Evolutionary conservation across 2,888 invertebrate species (phyloP), one percentile per base, ranked within the genome.

Genomic region (Eristalinus aeneus): DNA sequence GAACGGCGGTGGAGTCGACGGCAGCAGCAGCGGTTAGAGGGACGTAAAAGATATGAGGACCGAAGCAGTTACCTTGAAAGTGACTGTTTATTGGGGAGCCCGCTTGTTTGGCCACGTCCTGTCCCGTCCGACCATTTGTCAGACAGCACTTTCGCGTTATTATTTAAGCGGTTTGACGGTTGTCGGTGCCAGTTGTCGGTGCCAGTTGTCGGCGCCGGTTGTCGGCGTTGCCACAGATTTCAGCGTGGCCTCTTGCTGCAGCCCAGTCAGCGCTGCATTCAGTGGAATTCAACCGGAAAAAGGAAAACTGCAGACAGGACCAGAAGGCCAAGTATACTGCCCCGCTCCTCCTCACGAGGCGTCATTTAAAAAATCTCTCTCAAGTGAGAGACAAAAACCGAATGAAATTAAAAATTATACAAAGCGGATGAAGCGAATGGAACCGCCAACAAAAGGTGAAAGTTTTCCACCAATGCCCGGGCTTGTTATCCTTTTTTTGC

Each of bases 241-340:
- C 16, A 46, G n/a, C 16, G n/a, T 6, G 46, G 46, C 6, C 46
- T 46, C 8, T 16, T 16, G 1, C 46, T 16, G 16, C 16, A 16
- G 16, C 46, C 46, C 46, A 16, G 16, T 46, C 16, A 2, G 16
- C 2, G 2, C 64, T 64, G 67, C 63, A 78, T 83, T 78, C 82
- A 83, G 46, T 73, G 72, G 82, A 83, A 83, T 83, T 83, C 83
- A 74, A 73, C 60, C 78, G 83, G 64, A 83, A 78, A 83, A 74
- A 65, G 60, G 58, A 60, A 63, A 73, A 73, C 64, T 64, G 63
- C 73, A 78, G 83, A 83, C 74, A 56, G 73, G 46, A 20, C 46
- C 46, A 74, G 61, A 84, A 64, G 64, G 74, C 83, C 68, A 79
- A 84, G 78, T 78, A 84, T 79, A 84, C 83, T 79, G 65, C 67